Conservation (phyloP, 2,888 invertebrate species). For the Abrostola triplasia region DNA sequence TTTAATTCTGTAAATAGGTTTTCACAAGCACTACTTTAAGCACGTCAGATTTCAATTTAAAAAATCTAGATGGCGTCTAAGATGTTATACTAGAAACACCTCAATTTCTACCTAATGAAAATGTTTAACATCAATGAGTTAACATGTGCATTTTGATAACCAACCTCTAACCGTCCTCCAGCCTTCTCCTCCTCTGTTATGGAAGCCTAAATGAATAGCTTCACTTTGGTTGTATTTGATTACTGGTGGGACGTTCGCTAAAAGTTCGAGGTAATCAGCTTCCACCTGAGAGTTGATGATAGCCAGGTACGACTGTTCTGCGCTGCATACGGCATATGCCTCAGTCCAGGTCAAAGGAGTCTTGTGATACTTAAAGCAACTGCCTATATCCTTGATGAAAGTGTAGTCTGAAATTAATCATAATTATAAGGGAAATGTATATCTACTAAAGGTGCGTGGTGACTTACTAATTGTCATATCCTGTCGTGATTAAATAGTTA, state of each 20-base stretch:
- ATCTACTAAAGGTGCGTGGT: too few relatives aligned
- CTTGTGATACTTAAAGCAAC: slow-evolving; percentile 78
- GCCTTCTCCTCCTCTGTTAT: slow-evolving; percentile 56
- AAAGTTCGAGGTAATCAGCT: slow-evolving; percentile 32
- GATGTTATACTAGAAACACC: too few relatives aligned
- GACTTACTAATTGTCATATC: too few relatives aligned
- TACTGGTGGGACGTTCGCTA: slow-evolving; percentile 20
- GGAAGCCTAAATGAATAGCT: slow-evolving; percentile 62
- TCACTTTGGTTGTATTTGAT: slow-evolving; percentile 14
- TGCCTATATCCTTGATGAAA: slow-evolving; percentile 60
- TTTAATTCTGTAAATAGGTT: too few relatives aligned
- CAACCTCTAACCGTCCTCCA: slow-evolving; percentile 71
- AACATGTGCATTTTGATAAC: neutral
- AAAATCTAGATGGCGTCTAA: too few relatives aligned
- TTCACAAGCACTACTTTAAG: too few relatives aligned
- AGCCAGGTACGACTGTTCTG: slow-evolving; percentile 73
- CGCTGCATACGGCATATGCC: slow-evolving; percentile 68
- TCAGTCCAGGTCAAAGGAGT: slow-evolving; percentile 72
- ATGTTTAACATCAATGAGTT: too few relatives aligned
- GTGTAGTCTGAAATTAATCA: slow-evolving; percentile 67
- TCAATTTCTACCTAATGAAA: neutral
- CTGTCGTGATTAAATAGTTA: too few relatives aligned
- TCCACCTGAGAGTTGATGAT: slow-evolving; percentile 65
- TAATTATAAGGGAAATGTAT: neutral
- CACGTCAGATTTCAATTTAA: too few relatives aligned